Percentiles rank a stretch among this genome's conserved stretches.
These are phyloP conservation scores for Neelides sp. DNA, from an alignment of 1,140 invertebrate species.

Conservation along the genomic window DNA sequence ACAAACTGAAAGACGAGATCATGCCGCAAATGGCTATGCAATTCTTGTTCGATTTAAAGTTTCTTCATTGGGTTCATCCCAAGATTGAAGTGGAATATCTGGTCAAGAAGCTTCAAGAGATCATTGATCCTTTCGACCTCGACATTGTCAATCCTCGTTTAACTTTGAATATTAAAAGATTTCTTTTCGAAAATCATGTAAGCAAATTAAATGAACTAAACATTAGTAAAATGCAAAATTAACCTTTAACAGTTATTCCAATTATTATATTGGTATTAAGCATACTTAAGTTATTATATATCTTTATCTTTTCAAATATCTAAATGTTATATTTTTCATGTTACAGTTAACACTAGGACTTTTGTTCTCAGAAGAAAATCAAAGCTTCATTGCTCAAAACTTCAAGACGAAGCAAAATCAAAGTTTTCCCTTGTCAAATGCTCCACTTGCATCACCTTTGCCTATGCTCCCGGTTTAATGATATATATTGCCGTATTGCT, in stretches of 20 bases:
- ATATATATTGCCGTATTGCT: background rate
- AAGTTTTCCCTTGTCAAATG: slow-evolving; percentile 16
- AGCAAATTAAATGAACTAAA: slow-evolving; percentile 5
- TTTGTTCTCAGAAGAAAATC: slow-evolving; percentile 30
- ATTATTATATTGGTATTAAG: too few species aligned
- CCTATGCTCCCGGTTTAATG: slow-evolving; percentile 27
- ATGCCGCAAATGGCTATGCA: slow-evolving; percentile 23
- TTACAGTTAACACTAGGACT: slow-evolving; percentile 26
- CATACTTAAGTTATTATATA: too few species aligned
- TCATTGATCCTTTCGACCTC: slow-evolving; percentile 29
- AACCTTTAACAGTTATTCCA: background rate
- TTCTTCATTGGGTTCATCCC: slow-evolving; percentile 29
- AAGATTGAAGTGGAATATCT: slow-evolving; percentile 17
- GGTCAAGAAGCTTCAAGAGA: slow-evolving; percentile 4
- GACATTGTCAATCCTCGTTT: slow-evolving; percentile 24
- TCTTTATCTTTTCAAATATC: too few species aligned
- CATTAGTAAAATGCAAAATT: too few species aligned
- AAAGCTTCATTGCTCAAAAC: slow-evolving; percentile 29
- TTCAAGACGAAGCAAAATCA: slow-evolving; percentile 30
- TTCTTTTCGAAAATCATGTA: slow-evolving; percentile 31
- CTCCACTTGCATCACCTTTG: slow-evolving; percentile 3
- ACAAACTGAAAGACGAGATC: background rate
- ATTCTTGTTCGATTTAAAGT: slow-evolving; percentile 29
- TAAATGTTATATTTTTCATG: slow-evolving; percentile 4
- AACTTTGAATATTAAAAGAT: slow-evolving; percentile 24